These are phyloP conservation scores for Pseudopodoces humilis DNA, from an alignment of 2,113 vertebrate genomes.

Conservation along the genomic window DNA sequence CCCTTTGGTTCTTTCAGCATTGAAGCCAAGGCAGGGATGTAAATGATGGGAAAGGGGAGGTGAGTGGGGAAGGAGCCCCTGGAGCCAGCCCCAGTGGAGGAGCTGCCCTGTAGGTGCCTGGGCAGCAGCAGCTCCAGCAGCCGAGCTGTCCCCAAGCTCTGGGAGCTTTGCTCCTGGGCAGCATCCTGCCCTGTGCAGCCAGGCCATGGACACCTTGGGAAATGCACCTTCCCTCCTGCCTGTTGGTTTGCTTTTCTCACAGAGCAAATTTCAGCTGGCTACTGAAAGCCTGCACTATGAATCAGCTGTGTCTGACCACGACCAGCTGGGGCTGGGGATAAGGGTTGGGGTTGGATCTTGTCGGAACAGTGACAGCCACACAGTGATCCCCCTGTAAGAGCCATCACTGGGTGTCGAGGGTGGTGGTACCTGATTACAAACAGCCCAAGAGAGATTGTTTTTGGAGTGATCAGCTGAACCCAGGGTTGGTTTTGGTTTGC, in stretches of 20 bases:
- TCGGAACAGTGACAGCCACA: neutral
- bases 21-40: neutral
- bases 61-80: neutral
- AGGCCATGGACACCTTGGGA: neutral
- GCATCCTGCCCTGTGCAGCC: accelerated
- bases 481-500: neutral
- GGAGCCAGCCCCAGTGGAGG: neutral
- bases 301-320: accelerated
- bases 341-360: neutral
- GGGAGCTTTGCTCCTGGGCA: neutral
- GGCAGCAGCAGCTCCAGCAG: neutral
- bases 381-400: accelerated
- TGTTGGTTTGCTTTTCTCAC: accelerated
- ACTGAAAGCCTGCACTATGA: neutral
- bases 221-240: neutral
- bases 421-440: neutral
- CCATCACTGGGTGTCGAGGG: accelerated
- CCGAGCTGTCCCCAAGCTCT: accelerated
- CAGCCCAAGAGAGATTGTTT: accelerated
- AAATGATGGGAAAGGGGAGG: neutral
- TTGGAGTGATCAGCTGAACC: neutral
- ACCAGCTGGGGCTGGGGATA: neutral
- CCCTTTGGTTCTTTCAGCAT: neutral
- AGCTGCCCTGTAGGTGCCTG: accelerated
- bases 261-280: neutral